Conservation (phyloP, 2,113 vertebrate species). For the Acinonyx jubatus region DNA sequence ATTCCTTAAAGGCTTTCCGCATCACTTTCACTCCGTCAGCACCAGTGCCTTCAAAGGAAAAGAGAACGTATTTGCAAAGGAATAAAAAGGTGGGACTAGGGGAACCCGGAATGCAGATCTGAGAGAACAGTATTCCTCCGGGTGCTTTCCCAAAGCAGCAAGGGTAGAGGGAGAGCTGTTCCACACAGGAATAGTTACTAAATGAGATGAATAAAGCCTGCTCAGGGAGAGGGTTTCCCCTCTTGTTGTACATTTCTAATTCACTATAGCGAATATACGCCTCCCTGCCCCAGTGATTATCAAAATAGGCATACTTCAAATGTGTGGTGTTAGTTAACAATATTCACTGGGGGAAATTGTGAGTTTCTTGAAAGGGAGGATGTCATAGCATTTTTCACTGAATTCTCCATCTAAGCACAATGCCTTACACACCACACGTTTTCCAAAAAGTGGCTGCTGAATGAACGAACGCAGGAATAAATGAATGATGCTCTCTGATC, state of each 20-base stretch:
- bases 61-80: slow-evolving; percentile 9
- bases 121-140: background rate
- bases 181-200: background rate
- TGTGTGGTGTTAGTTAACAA: background rate
- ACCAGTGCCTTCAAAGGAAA: slow-evolving; percentile 30
- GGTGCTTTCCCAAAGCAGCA: background rate
- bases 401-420: background rate
- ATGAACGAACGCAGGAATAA: background rate
- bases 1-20: slow-evolving; percentile 64
- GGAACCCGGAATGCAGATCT: background rate
- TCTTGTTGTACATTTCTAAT: background rate
- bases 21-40: slow-evolving; percentile 53
- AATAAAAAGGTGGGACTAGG: background rate
- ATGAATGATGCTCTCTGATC: background rate
- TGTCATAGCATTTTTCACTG: background rate
- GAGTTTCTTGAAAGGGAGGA: background rate
- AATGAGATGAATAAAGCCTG: background rate
- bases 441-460: background rate
- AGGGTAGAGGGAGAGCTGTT: accelerated
- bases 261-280: background rate
- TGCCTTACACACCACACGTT: background rate
- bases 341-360: background rate
- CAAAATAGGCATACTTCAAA: background rate
- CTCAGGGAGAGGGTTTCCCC: background rate
- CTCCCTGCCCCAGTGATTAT: background rate